Evolutionary conservation across 2,888 invertebrate genomes (phyloP).

Genomic region (Chrysotoxum bicinctum): DNA sequence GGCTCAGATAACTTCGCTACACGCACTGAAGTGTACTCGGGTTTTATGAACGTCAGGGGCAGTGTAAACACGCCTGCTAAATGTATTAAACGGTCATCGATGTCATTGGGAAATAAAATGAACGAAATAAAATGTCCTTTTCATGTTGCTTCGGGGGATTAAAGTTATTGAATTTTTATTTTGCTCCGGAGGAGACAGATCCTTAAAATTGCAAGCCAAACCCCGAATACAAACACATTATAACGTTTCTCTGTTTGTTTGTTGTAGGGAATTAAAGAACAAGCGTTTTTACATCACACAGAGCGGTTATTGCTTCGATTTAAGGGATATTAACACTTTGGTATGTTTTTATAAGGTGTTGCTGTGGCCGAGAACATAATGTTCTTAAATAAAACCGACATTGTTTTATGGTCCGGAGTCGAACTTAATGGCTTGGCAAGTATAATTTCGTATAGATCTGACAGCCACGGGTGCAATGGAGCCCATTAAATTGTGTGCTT

Average conservation of each 20-base stretch:
- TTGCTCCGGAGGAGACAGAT: slow-evolving; percentile 12
- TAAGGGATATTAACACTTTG: slow-evolving; percentile 60
- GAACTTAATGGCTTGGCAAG: slow-evolving; percentile 20
- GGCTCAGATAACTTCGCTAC: not conserved
- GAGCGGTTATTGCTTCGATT: slow-evolving; percentile 57
- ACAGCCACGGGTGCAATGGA: slow-evolving; percentile 10
- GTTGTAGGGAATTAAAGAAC: slow-evolving; percentile 43
- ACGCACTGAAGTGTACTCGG: slow-evolving; percentile 47
- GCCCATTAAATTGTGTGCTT: slow-evolving; percentile 3
- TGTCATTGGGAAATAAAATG: slow-evolving; percentile 49
- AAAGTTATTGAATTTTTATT: slow-evolving; percentile 68
- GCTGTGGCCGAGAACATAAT: slow-evolving; percentile 8
- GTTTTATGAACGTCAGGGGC: slow-evolving; percentile 69
- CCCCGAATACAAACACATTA: slow-evolving; percentile 17
- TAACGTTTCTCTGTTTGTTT: slow-evolving; percentile 14
- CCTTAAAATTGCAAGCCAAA: slow-evolving; percentile 21
- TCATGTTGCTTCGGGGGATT: slow-evolving; percentile 67
- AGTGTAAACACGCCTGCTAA: slow-evolving; percentile 69
- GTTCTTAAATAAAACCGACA: slow-evolving; percentile 29
- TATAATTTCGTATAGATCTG: slow-evolving; percentile 6
- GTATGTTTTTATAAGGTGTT: slow-evolving; percentile 12
- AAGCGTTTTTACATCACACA: slow-evolving; percentile 13
- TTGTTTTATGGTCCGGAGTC: slow-evolving; percentile 11
- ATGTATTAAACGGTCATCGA: slow-evolving; percentile 71
- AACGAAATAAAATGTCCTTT: slow-evolving; percentile 64